Evolutionary conservation across 2,888 invertebrate genomes (phyloP), one percentile per base, ranked within the genome.

Genomic region (Rhopalosiphum nymphaeae): DNA sequence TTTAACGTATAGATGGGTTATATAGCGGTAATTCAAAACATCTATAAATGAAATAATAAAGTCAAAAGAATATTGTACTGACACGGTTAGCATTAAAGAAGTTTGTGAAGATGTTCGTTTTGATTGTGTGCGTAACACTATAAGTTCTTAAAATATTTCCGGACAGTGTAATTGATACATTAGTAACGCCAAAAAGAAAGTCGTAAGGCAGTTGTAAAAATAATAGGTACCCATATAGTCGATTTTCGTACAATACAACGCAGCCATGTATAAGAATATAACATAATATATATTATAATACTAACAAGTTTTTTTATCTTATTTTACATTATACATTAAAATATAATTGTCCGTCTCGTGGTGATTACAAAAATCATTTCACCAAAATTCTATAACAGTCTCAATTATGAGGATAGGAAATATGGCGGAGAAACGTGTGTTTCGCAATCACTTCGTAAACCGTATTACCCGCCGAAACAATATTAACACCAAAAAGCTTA

Each of bases 181-280:
- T 85, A 56, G 86, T 92, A 92, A 92, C 92, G 92, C 92, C 92
- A 92, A 92, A 92, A 92, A 61, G 87, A 87, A 92, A 92, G 86
- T 86, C 85, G 87, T 49, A 44, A 91, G 57, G 57, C 29, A 56
- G n/a, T 90, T 46, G 46, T 67, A 90, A 46, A 67, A 46, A 46
- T 36, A 29, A 49, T 67, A 90, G 57, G 29, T 85, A 44, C 11
- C 4, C 10, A 36, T 36, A 90, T n/a, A 49, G 90, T 90, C 36
- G 21, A 67, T 90, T 90, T 49, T 78, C 46, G 67, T 49, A 90
- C 67, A 90, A 90, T 78, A 49, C 46, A 46, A 86, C 7, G 29
- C 46, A 29, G 16, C 86, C 29, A 29, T 86, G 13, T 46, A 46
- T 86, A 86, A 53, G 53, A 53, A 85, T 44, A 25, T 46, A 86